A percentile compares a stretch with the other conserved stretches of the same genome.
These are phyloP conservation scores for Labeo calbasu DNA, from an alignment of 2,797 vertebrate species.

Conservation along the genomic window DNA sequence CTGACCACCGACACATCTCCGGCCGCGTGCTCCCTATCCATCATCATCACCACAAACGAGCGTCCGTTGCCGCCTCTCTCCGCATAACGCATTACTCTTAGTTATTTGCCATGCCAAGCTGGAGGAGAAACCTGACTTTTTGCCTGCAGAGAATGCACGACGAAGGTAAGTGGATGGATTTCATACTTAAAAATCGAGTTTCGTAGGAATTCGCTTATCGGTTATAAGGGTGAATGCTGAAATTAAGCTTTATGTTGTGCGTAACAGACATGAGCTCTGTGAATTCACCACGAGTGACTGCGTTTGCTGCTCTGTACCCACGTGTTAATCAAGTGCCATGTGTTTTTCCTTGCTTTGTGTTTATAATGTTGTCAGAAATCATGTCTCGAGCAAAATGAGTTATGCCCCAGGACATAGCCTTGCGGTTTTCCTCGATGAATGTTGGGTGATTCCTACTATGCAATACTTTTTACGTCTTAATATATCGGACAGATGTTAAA, in stretches of 20 bases:
- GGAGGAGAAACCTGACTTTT: slow-evolving; percentile 90
- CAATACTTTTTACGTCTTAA: neutral
- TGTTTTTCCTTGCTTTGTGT: neutral
- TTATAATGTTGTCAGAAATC: neutral
- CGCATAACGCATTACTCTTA: slow-evolving; percentile 26
- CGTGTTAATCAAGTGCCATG: slow-evolving; percentile 21
- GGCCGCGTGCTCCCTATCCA: neutral
- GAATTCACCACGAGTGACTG: slow-evolving; percentile 22
- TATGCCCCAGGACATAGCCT: neutral
- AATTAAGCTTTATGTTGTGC: neutral
- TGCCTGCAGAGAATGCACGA: slow-evolving; percentile 93
- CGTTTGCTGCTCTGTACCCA: slow-evolving; percentile 10
- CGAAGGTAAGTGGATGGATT: slow-evolving; percentile 82
- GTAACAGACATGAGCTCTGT: neutral
- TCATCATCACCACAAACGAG: neutral
- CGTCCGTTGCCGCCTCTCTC: neutral
- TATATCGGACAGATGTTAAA: neutral
- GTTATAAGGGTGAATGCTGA: neutral
- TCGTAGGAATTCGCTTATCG: neutral
- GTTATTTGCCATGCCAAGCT: slow-evolving; percentile 83
- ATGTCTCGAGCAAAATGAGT: neutral
- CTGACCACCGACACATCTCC: slow-evolving; percentile 22
- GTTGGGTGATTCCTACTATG: neutral
- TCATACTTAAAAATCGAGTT: neutral
- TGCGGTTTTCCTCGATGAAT: neutral